Base-by-base conservation (phyloP, 1,140 invertebrate species). In the Helicoverpa zea region DNA sequence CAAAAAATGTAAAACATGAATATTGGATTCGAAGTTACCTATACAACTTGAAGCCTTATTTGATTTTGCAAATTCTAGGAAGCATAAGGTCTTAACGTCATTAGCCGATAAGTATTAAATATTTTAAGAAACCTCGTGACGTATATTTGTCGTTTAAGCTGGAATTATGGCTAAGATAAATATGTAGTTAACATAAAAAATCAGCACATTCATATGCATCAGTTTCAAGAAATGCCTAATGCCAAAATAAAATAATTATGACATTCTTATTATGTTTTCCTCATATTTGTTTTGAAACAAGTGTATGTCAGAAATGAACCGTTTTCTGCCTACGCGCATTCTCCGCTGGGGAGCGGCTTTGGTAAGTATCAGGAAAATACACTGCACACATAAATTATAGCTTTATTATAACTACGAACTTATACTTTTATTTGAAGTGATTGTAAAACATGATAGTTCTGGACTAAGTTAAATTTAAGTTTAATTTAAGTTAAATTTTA, bases 61-160 rank as follows among this genome's bases (percentile, higher is more conserved):
- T 58, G 7, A 58, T 18, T 58, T 58, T 11, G 56, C 56, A 58
- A 58, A 58, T 58, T 58, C 56, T 58, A 58, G 56, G 56, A 58
- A 58, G 16, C 11, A 5, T 56, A 56, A 56, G n/a, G 54, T 7
- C 4, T 58, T 58, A 10, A 18, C 56, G 56, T 58, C 56, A 23
- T 16, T 18, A 9, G 11, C 18, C 18, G 16, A n/a, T 9, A 58
- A 9, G 5, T 54, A 54, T 54, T 18, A 10, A 14, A 54, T 13
- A n/a, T 58, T 18, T 58, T 23, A 18, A 7, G 23, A 58, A 58
- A 58, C 35, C 5, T 43, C 35, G 4, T 43, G 35, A 43, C 35
- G 35, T 43, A 35, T 3, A 3, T 43, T 23, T 23, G 23, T 23
- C 23, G 23, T 23, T 43, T 9, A 43, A 9, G 35, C 35, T 43